Evolutionary conservation across 2,888 invertebrate genomes (phyloP).

Genomic region (Nezara viridula): DNA sequence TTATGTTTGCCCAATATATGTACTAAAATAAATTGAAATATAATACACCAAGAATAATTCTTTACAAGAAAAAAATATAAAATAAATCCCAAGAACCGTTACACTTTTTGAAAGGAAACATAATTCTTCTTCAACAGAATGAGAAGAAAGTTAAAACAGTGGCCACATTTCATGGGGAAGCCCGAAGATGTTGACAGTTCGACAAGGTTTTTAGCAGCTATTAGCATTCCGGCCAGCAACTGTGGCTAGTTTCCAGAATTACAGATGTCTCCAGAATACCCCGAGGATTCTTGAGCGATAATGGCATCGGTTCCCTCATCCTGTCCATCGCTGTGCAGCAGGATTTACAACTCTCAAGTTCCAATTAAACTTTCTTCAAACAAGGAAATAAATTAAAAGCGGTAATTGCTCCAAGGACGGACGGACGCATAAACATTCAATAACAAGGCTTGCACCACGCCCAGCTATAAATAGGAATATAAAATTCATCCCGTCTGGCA

Average conservation of each 20-base stretch:
- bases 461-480: not conserved
- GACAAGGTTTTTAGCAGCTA: constrained; percentile 30
- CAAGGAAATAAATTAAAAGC: not conserved
- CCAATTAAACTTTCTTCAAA: constrained; percentile 1
- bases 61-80: not conserved
- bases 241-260: constrained; percentile 46
- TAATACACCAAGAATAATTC: not conserved
- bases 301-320: not conserved
- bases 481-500: not conserved
- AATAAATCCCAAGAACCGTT: not conserved
- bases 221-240: constrained; percentile 29
- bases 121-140: not conserved
- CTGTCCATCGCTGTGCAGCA: not conserved
- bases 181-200: constrained; percentile 24
- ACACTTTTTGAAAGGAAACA: not conserved
- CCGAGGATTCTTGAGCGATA: constrained; percentile 16
- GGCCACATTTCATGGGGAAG: not conserved
- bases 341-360: not conserved
- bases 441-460: not conserved
- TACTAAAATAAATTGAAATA: not conserved
- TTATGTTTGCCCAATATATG: not conserved
- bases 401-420: not conserved
- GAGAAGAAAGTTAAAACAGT: not conserved
- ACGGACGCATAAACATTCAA: not conserved
- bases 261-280: constrained; percentile 42